Evolutionary conservation across 2,797 vertebrate genomes (phyloP).

Genomic region (Moxostoma hubbsi): DNA sequence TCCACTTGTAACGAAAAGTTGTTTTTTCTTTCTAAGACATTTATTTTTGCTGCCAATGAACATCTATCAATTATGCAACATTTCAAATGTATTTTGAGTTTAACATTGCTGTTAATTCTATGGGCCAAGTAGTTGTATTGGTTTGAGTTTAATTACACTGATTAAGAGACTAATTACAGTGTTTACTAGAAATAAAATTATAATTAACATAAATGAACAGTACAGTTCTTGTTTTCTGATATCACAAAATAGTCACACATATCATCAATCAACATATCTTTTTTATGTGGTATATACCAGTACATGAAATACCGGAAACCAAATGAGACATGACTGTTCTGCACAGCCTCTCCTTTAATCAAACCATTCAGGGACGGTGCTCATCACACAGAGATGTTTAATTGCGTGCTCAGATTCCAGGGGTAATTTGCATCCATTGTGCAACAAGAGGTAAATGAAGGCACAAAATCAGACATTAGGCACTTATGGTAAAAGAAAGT

Average conservation of each 20-base stretch:
- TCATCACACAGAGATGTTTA: conserved; percentile 51
- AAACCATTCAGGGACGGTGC: conserved; percentile 2
- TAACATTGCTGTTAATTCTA: not conserved
- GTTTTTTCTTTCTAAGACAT: not conserved
- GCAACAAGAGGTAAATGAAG: conserved; percentile 57
- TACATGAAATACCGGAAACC: not conserved
- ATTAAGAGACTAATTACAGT: not conserved
- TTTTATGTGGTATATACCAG: not conserved
- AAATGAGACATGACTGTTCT: conserved; percentile 3
- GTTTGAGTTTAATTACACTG: not conserved
- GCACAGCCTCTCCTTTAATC: conserved; percentile 37
- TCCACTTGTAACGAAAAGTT: not conserved
- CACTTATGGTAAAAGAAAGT: conserved; percentile 38
- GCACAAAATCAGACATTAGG: conserved; percentile 51
- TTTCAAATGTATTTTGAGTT: not conserved
- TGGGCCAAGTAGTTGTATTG: not conserved
- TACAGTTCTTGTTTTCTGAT: not conserved
- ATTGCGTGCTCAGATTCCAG: conserved; percentile 60
- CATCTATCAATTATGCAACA: no score
- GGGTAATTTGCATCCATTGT: conserved; percentile 68
- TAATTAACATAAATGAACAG: not conserved
- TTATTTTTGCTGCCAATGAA: not conserved
- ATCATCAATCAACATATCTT: not conserved
- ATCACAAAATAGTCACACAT: not conserved
- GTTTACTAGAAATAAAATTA: not conserved